Evolutionary conservation across 2,797 vertebrate genomes (phyloP), one percentile per base, ranked within the genome.

Genomic region (Enteromius viviparus): DNA sequence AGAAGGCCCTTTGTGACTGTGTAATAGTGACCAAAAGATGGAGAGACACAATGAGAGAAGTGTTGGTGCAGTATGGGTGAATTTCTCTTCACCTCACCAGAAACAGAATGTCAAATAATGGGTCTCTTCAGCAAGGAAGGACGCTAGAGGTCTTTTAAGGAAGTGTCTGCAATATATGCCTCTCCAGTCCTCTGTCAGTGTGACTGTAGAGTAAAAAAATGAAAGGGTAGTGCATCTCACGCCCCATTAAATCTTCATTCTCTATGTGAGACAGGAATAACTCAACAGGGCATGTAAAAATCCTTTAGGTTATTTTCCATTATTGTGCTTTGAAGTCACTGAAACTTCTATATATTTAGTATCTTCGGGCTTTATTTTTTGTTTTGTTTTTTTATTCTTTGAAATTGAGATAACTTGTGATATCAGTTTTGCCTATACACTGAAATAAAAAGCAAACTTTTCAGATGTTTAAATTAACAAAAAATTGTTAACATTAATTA

Each of bases 211-310:
- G 19, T 74, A 70, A 83, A 83, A 40, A 83, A 77, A 60, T 60
- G 51, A 53, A 82, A 64, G 71, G 60, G 60, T 64, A 55, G 51
- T 19, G 42, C 64, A 70, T 83, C 74, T 70, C 64, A 69, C 3
- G 74, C 72, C 64, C 37, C 81, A 83, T 83, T 83, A 83, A 83
- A 83, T 70, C 74, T 77, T 77, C 65, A 83, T 83, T 77, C 23
- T 76, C 23, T 70, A 17, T 70, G 47, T 55, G 64, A 77, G 65
- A 83, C 49, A 70, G 51, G 26, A 83, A 83, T 83, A 77, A 77
- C 74, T 83, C 58, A 60, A 23, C 72, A 77, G 65, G 64, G 34
- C 51, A 60, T 68, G 65, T 47, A 68, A 23, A 68, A 83, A 77
- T 76, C 71, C 26, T 70, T 68, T 15, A 83, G 74, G 47, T 77